These are phyloP conservation scores for Prenolepis imparis DNA, from an alignment of 2,888 invertebrate genomes.

Conservation along the genomic window DNA sequence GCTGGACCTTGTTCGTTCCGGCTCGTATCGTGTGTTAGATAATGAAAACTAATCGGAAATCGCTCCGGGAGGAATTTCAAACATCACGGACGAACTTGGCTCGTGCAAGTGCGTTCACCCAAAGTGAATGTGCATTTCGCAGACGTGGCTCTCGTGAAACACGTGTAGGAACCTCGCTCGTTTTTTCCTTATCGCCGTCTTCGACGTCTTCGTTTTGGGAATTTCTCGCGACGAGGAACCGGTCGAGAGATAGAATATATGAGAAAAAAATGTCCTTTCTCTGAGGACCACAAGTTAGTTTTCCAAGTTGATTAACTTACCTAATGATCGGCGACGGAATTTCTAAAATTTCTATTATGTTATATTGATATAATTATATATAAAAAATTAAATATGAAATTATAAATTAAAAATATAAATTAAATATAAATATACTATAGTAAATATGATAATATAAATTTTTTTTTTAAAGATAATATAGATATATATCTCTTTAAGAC, in stretches of 20 bases:
- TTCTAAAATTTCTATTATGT: neutral
- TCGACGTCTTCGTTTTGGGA: constrained; percentile 7
- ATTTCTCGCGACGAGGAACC: neutral
- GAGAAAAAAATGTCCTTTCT: neutral
- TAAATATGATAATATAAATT: too few species aligned
- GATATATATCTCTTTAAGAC: too few species aligned
- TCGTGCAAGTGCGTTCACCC: neutral
- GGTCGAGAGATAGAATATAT: neutral
- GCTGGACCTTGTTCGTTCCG: too few species aligned
- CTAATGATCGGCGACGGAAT: neutral
- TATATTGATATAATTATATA: neutral
- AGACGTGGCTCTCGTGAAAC: neutral
- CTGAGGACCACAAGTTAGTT: neutral
- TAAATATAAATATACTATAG: too few species aligned
- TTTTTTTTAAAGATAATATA: too few species aligned
- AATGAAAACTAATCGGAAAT: too few species aligned
- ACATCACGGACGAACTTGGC: neutral
- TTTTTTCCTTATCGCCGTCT: neutral
- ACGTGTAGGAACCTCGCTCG: constrained; percentile 4
- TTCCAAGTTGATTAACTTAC: neutral
- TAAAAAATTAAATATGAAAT: neutral
- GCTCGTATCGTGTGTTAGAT: too few species aligned
- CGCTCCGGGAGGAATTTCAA: neutral
- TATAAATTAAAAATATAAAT: too few species aligned
- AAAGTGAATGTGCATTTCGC: constrained; percentile 1